These are phyloP conservation scores for Anolis carolinensis DNA, from an alignment of 2,113 vertebrate genomes.

Conservation along the genomic window DNA sequence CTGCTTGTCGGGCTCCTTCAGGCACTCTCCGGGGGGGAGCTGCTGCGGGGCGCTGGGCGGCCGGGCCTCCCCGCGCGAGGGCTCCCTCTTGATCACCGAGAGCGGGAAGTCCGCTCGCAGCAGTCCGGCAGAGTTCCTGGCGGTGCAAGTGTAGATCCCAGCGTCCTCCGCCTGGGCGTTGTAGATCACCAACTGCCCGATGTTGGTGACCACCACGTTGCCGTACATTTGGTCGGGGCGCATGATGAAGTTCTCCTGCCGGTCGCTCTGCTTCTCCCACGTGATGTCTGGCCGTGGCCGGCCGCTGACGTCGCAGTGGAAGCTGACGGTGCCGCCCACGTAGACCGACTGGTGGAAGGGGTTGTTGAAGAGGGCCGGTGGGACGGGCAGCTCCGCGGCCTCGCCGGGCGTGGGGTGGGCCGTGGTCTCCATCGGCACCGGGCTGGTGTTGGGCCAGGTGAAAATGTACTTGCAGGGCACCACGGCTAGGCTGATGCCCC, in stretches of 20 bases:
- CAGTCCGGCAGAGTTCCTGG: constrained; percentile 85
- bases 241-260: constrained; percentile 87
- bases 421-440: constrained; percentile 84
- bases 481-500: constrained; percentile 83
- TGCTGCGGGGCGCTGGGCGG: constrained; percentile 45
- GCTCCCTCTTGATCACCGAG: constrained; percentile 83
- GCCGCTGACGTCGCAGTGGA: constrained; percentile 91
- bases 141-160: constrained; percentile 92
- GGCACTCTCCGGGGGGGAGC: constrained; percentile 85
- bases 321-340: constrained; percentile 89
- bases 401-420: constrained; percentile 79
- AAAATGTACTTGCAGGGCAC: constrained; percentile 92
- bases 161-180: constrained; percentile 90
- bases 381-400: constrained; percentile 76
- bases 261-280: constrained; percentile 94
- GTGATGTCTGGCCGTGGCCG: constrained; percentile 88
- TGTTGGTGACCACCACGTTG: constrained; percentile 95
- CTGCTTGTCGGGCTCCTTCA: constrained; percentile 77
- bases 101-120: constrained; percentile 91
- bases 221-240: constrained; percentile 96
- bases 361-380: constrained; percentile 88
- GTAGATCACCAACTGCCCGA: constrained; percentile 95
- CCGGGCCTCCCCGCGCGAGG: constrained; percentile 50
- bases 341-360: constrained; percentile 88
- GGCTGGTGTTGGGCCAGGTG: constrained; percentile 86